Conservation (phyloP, 2,113 vertebrate species). For the Ciconia stormi region DNA sequence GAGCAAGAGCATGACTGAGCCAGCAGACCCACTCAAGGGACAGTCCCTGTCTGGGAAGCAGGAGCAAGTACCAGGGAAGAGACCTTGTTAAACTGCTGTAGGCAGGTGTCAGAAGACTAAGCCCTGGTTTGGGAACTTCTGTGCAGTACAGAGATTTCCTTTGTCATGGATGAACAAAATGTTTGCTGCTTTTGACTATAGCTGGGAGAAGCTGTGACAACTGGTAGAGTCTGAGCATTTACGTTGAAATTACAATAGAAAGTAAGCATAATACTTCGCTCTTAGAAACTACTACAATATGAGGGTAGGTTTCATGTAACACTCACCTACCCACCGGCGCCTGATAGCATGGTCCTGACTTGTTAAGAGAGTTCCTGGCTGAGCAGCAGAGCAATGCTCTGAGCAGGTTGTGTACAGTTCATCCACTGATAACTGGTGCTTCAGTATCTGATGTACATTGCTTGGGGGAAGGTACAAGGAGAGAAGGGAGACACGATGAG, state of each 20-base stretch:
- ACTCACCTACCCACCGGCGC: rapidly evolving
- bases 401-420: neutral
- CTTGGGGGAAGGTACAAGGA: neutral
- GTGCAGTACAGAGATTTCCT: neutral
- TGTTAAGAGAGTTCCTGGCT: neutral
- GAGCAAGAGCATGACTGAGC: neutral
- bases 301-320: neutral
- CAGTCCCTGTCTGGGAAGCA: neutral
- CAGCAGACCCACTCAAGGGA: neutral
- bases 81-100: neutral
- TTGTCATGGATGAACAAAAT: neutral
- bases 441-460: rapidly evolving
- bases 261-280: neutral
- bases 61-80: neutral
- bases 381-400: neutral
- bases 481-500: neutral
- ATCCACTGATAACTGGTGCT: neutral
- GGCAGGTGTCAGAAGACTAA: neutral
- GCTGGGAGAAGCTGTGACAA: neutral
- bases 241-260: neutral
- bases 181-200: neutral
- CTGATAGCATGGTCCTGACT: neutral
- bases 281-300: neutral
- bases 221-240: neutral
- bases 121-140: neutral